Base-by-base conservation (phyloP, 2,113 vertebrate species). In the Sterna hirundo region DNA sequence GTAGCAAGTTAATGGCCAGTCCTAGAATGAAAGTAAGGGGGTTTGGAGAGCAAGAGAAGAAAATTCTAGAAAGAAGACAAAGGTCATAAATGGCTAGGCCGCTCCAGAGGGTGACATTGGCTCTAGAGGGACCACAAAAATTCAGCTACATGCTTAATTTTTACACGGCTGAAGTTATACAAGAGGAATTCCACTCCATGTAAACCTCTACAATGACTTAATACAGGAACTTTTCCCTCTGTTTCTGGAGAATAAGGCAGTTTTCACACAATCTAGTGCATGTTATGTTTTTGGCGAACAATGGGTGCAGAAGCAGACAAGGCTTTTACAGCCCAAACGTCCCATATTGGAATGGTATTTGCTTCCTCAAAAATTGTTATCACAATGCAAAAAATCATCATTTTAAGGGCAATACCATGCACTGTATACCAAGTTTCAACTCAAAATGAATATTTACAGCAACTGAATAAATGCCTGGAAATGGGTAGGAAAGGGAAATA, bases 401-500 rank as follows among this genome's bases (percentile, higher is more conserved):
- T 81, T 79, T 32, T 47, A 40, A 76, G 61, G 65, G 25, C 49
- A 91, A 90, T 32, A 71, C 5, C 5, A 51, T 74, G 10, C 18
- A 90, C 34, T 65, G 27, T 29, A 27, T 57, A 68, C 12, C 4
- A 87, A 68, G 36, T 85, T 94, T 81, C n/a, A 77, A 90, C 5
- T 65, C 34, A 94, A 82, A 94, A 86, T 82, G 0, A 83, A 34
- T 93, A 94, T 94, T 92, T 97, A 76, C 42, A 72, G 17, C 44
- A 64, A 91, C 36, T 42, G 32, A 72, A 70, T 25, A 83, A 86
- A 78, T 9, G 81, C 55, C 62, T 95, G 72, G 60, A 54, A 47
- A 61, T n/a, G 68, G 22, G 42, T 78, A 89, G 79, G 30, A 82
- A 95, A 93, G 2, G 13, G 27, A 93, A 90, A 90, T 23, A 78